Evolutionary conservation across 2,113 vertebrate genomes (phyloP), one percentile per base, ranked within the genome.

Genomic region (Eleginops maclovinus): DNA sequence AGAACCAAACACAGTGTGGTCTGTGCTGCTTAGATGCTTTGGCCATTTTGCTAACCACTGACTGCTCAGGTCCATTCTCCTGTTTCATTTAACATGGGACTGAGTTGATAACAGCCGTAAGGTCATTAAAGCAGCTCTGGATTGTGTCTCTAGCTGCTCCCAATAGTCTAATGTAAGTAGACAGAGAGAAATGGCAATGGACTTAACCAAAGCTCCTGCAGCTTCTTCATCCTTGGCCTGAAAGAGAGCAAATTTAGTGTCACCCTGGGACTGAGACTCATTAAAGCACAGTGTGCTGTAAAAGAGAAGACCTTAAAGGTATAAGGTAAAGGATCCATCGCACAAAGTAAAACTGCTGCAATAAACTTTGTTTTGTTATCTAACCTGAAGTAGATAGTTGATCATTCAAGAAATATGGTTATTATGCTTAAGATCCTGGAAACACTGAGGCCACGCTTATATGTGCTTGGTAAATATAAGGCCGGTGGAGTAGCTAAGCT

Each of bases 71-170:
- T 82, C 81, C 47, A 84, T 89, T 84, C 81, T 81, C 75, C 62
- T 84, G 85, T 86, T 78, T 84, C 81, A 59, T 79, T 88, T 83
- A 87, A 60, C 82, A 75, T 74, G 64, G 60, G 71, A 79, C 26
- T 55, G 68, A 75, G 72, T 84, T 77, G 83, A 81, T 79, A 91
- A 80, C 71, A 75, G 84, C 77, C 54, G 53, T 58, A 47, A 75
- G 77, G 66, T 81, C 82, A 79, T 88, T 85, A 83, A 22, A 61
- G 55, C 65, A 59, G 55, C 67, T 65, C 59, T 72, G 84, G 53
- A 72, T 86, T 67, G 81, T 78, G 77, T 78, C 63, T 87, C 75
- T 26, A 64, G 67, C 44, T 65, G 12, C 78, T 85, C 66, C 81
- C 79, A 74, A 59, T 49, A 85, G 86, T 75, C 78, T 79, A 85